These are phyloP conservation scores for Scolopax mira DNA, from an alignment of 2,113 vertebrate species.

Conservation along the genomic window DNA sequence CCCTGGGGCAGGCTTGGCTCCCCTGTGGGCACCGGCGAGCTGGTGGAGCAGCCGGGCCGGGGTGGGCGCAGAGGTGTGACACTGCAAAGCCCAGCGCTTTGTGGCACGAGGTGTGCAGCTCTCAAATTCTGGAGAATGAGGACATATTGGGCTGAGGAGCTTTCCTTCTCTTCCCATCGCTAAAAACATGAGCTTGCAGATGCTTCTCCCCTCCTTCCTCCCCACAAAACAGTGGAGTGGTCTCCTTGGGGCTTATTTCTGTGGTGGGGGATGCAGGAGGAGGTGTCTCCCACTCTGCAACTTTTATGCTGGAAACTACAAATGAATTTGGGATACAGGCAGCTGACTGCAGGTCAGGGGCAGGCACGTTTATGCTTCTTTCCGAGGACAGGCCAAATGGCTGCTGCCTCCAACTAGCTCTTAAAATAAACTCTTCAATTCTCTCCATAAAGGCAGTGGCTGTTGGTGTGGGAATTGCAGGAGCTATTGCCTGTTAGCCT, in stretches of 20 bases:
- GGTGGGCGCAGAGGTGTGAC: rapidly evolving
- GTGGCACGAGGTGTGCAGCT: neutral
- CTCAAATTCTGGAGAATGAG: neutral
- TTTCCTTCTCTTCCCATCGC: neutral
- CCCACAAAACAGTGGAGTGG: rapidly evolving
- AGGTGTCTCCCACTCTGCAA: neutral
- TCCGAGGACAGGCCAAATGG: neutral
- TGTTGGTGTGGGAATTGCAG: neutral
- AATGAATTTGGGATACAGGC: neutral
- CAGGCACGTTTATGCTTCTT: neutral
- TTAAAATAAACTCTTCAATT: neutral
- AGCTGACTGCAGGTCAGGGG: neutral
- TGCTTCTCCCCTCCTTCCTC: neutral
- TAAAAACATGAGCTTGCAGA: neutral
- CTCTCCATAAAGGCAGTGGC: neutral
- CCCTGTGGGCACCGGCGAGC: rapidly evolving
- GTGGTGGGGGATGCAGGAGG: rapidly evolving
- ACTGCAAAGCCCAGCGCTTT: neutral
- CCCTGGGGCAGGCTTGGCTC: neutral
- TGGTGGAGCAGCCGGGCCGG: rapidly evolving
- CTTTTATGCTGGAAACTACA: neutral
- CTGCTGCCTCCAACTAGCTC: neutral
- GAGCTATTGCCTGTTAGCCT: neutral
- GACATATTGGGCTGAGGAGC: neutral
- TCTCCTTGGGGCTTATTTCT: neutral